Evolutionary conservation across 2,113 vertebrate genomes (phyloP).

Genomic region (Epinephelus cyanopodus): DNA sequence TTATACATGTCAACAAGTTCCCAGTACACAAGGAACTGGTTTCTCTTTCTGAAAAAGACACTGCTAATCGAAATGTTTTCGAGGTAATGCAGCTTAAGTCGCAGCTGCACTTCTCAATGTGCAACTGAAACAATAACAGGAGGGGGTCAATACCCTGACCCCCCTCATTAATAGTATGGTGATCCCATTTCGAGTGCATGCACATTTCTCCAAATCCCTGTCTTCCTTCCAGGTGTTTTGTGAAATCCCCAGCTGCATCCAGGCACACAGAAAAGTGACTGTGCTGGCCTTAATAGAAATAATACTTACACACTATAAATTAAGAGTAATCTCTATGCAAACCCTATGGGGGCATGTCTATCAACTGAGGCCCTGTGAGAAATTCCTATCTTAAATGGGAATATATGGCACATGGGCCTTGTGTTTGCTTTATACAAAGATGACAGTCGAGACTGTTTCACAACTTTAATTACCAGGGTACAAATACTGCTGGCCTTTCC

Average conservation of each 20-base stretch:
- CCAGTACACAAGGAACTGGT: conserved; percentile 10
- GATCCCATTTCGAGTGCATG: conserved; percentile 59
- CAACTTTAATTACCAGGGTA: conserved; percentile 5
- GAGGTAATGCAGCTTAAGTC: conserved; percentile 52
- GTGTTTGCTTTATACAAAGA: conserved; percentile 66
- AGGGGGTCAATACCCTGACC: conserved; percentile 10
- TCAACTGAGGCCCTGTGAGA: conserved; percentile 64
- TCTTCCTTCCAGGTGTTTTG: conserved; percentile 68
- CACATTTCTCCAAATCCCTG: conserved; percentile 53
- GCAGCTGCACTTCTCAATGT: conserved; percentile 54
- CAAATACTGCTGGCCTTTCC: no score
- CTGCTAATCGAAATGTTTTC: conserved; percentile 18
- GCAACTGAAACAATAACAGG: conserved; percentile 51
- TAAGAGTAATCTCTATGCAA: conserved; percentile 72
- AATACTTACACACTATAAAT: conserved; percentile 77
- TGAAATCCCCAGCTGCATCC: conserved; percentile 59
- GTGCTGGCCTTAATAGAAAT: conserved; percentile 70
- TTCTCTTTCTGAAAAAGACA: conserved; percentile 25
- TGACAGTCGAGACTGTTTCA: conserved; percentile 49
- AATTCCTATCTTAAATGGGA: conserved; percentile 55
- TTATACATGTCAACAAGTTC: conserved; percentile 23
- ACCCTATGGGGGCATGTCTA: conserved; percentile 70
- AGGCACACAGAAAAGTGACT: conserved; percentile 49
- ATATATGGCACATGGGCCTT: conserved; percentile 32
- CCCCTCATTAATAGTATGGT: conserved; percentile 63